These are phyloP conservation scores for Astreopora myriophthalma DNA, from an alignment of 64 coral and sea anemone species.

Conservation along the genomic window DNA sequence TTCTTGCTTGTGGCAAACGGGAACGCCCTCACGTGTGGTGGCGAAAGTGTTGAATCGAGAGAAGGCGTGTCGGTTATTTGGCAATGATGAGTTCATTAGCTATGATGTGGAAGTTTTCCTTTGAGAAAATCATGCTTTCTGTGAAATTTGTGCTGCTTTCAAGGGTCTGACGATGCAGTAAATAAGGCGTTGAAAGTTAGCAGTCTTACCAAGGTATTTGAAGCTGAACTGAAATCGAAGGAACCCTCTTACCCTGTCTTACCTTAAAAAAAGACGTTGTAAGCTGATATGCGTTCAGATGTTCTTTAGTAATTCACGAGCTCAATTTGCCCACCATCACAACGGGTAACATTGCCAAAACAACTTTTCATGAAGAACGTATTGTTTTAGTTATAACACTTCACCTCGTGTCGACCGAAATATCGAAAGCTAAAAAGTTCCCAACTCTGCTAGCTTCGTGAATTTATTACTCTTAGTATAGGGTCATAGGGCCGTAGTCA, in stretches of 20 bases:
- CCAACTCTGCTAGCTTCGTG: too few species aligned
- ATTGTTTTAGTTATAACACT: too few species aligned
- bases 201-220: too few species aligned
- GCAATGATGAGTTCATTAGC: neutral
- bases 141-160: neutral
- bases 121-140: neutral
- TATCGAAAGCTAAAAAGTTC: too few species aligned
- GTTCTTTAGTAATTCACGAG: neutral
- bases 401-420: too few species aligned
- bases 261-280: neutral
- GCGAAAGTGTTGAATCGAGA: neutral
- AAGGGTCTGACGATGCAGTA: neutral
- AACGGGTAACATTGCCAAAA: too few species aligned
- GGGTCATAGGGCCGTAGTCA: too few species aligned
- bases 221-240: neutral
- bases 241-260: neutral
- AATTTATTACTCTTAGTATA: too few species aligned
- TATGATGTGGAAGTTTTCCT: neutral
- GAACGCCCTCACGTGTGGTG: neutral
- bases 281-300: neutral
- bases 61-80: constrained; percentile 7
- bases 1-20: neutral
- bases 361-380: too few species aligned
- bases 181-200: neutral
- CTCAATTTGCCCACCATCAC: neutral